These are phyloP conservation scores for Cryptus armator DNA, from an alignment of 2,888 invertebrate genomes.

Conservation along the genomic window DNA sequence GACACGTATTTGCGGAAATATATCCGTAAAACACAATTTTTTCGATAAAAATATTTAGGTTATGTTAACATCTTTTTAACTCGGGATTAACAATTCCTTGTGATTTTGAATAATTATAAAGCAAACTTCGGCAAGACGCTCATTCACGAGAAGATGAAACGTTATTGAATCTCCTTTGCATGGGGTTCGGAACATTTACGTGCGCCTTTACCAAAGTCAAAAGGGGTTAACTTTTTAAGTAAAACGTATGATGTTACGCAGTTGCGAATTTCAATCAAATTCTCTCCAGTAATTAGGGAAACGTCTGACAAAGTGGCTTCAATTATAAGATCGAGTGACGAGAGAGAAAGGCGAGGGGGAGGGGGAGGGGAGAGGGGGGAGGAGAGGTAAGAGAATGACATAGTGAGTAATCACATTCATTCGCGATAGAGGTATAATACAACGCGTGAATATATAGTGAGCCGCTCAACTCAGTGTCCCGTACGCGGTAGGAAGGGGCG, in stretches of 20 bases:
- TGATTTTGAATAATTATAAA: background rate
- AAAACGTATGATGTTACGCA: background rate
- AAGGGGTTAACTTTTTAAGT: constrained; percentile 15
- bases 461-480: too few relatives aligned
- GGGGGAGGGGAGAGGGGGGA: constrained; percentile 1
- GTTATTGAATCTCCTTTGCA: background rate
- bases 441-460: constrained; percentile 21
- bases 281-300: constrained; percentile 57
- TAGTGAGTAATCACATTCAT: constrained; percentile 65
- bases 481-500: background rate
- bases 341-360: background rate
- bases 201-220: background rate
- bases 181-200: background rate
- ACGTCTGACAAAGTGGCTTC: constrained; percentile 64
- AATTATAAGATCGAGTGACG: constrained; percentile 55
- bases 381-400: constrained; percentile 31
- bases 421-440: constrained; percentile 29
- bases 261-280: constrained; percentile 55
- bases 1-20: too few relatives aligned
- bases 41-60: too few relatives aligned
- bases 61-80: background rate
- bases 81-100: constrained; percentile 1
- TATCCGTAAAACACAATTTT: too few relatives aligned
- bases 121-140: background rate
- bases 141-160: background rate